Conservation (phyloP, 2,113 vertebrate species). For the Psittacula cyanocephala region DNA sequence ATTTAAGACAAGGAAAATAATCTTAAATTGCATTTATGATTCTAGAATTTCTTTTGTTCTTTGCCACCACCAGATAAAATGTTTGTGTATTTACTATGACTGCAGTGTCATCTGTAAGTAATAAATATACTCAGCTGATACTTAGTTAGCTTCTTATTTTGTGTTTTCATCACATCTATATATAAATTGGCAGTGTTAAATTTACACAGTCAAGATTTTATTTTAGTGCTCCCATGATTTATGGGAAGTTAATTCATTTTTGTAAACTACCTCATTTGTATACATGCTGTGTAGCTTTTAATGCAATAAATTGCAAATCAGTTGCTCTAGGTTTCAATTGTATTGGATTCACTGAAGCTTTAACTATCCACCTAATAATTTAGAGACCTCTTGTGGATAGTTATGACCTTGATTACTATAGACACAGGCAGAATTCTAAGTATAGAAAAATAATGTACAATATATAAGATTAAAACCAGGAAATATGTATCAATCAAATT, state of each 20-base stretch:
- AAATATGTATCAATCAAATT: not conserved
- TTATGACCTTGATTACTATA: not conserved
- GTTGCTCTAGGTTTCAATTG: not conserved
- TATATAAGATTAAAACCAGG: not conserved
- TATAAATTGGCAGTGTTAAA: not conserved
- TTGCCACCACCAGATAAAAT: not conserved
- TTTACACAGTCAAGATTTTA: conserved; percentile 4
- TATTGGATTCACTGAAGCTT: not conserved
- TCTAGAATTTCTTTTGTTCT: not conserved
- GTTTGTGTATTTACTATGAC: not conserved
- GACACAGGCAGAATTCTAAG: conserved; percentile 3
- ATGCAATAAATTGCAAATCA: not conserved
- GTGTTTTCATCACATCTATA: not conserved
- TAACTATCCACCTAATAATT: conserved; percentile 23
- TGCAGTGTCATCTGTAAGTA: not conserved
- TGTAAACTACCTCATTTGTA: not conserved
- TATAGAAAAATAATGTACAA: not conserved
- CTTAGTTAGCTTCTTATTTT: not conserved
- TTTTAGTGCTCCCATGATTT: not conserved
- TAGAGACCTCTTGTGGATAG: not conserved
- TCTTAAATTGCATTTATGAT: not conserved
- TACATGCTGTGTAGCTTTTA: not conserved
- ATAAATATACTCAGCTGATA: not conserved
- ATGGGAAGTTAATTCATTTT: not conserved
- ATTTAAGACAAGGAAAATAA: not conserved